Evolutionary conservation across 2,797 vertebrate genomes (phyloP).

Genomic region (Enteromius argenteus): DNA sequence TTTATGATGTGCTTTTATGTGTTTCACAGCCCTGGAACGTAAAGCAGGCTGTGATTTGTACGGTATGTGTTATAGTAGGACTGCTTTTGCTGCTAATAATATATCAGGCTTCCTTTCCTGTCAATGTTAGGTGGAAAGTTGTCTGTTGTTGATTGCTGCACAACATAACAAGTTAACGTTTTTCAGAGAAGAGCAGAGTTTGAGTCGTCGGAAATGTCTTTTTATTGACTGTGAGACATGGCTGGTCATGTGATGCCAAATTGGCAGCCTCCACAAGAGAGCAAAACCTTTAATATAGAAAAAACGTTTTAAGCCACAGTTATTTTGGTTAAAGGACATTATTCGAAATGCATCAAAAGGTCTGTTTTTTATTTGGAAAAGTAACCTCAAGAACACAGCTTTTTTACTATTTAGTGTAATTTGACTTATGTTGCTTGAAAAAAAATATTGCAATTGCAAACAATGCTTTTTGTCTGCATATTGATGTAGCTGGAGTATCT

Average conservation of each 20-base stretch:
- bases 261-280: not conserved
- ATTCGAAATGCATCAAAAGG: not conserved
- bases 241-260: not conserved
- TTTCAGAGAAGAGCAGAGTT: not conserved
- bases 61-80: not conserved
- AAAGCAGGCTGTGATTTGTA: slow-evolving; percentile 12
- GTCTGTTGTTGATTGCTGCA: not conserved
- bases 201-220: not conserved
- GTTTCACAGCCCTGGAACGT: slow-evolving; percentile 21
- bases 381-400: not conserved
- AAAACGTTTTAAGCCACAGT: no score
- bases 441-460: not conserved
- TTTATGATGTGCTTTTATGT: slow-evolving; percentile 22
- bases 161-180: not conserved
- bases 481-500: not conserved
- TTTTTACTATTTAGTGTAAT: not conserved
- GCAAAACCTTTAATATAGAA: not conserved
- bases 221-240: not conserved
- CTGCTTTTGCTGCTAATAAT: slow-evolving; percentile 18
- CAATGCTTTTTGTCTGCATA: not conserved
- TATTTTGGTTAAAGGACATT: not conserved
- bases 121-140: slow-evolving; percentile 16
- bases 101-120: not conserved
- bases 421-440: not conserved
- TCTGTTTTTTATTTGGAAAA: not conserved